Evolutionary conservation across 2,888 invertebrate genomes (phyloP), one percentile per base, ranked within the genome.

Genomic region (Drosophila leonis): DNA sequence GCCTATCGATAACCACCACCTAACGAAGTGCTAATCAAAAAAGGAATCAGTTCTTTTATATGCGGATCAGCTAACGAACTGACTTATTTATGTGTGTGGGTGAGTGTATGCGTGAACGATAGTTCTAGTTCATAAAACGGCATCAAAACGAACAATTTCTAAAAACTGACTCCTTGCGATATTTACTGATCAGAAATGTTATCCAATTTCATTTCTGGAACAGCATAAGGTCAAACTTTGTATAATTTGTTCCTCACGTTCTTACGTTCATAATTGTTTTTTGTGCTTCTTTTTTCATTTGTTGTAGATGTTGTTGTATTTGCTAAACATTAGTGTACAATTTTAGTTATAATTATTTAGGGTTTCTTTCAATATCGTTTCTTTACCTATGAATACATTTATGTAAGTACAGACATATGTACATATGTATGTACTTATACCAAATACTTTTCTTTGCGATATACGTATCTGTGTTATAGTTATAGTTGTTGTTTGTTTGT

Each of bases 271-370:
- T 37, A 46, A 56, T 33, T 57, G 27, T 49, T 60, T 65, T 66
- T 62, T 64, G 18, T 63, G 20, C 24, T 37, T 52, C 18, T 13
- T 49, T 57, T 20, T 41, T 41, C 31, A 13, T 66, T 56, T 48
- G 52, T 42, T 51, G 54, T 29, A 52, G 49, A 46, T 66, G 49
- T 60, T 44, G 35, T 70, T 74, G 54, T 57, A 63, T 33, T 52
- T 71, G 75, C 71, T 75, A 66, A 82, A 81, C 70, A 72, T 79
- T 80, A 68, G 83, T 77, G 74, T 83, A 83, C 84, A 82, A 63
- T 78, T 85, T 78, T 71, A 71, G 65, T 78, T 70, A 84, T 46
- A 46, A 37, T 78, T 76, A 81, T 75, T 83, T 69, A 63, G 31
- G 46, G 35, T 60, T 71, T 37, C 33, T 44, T 48, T 55, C 24